Conservation (phyloP, 2,113 vertebrate species). For the Chloebia gouldiae region DNA sequence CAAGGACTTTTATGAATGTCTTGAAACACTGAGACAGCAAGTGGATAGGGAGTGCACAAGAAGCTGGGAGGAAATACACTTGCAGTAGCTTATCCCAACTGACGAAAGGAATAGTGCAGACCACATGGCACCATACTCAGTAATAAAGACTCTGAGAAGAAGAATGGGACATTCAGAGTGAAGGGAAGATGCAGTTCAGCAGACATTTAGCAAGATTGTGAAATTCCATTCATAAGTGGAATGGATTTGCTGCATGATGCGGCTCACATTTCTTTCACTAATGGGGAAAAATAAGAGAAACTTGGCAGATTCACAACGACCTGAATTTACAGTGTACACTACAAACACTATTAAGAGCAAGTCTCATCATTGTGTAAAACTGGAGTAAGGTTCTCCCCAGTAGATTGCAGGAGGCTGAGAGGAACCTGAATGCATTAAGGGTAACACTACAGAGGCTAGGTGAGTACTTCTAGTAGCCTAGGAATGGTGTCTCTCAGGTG, state of each 20-base stretch:
- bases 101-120: background rate
- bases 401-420: slow-evolving; percentile 13
- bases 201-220: slow-evolving; percentile 8
- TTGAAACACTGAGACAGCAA: accelerated
- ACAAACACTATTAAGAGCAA: slow-evolving; percentile 28
- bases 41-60: accelerated
- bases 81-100: accelerated
- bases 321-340: background rate
- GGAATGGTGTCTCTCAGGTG: background rate
- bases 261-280: background rate
- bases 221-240: slow-evolving; percentile 12
- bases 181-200: background rate
- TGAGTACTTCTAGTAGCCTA: background rate
- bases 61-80: background rate
- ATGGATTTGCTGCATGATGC: background rate
- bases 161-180: accelerated
- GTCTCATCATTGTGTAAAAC: slow-evolving; percentile 1
- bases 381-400: slow-evolving; percentile 21
- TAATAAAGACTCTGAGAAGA: background rate
- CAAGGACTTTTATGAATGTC: background rate
- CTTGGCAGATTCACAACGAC: background rate
- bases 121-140: too few species aligned
- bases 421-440: slow-evolving; percentile 22
- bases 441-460: background rate
- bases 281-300: background rate